Conservation (phyloP, 35 echinoderm and acorn worm species). For the Ophioderma brevispina region DNA sequence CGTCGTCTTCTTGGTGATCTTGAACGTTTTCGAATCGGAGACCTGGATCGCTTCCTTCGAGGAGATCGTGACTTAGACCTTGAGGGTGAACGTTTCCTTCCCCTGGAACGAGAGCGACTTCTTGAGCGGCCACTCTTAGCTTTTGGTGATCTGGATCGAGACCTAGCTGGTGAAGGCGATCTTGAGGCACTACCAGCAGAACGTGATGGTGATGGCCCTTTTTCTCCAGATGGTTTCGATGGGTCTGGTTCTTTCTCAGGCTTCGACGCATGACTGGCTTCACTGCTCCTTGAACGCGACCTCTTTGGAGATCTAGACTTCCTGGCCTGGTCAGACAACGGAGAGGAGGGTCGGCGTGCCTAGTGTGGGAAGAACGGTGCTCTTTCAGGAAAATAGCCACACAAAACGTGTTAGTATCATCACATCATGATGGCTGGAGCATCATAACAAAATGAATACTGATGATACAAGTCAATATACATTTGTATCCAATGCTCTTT, state of each 20-base stretch:
- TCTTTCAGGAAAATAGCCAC: slow-evolving; percentile 67
- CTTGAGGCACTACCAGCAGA: background rate
- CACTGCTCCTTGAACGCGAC: background rate
- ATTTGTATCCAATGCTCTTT: no score
- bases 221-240: background rate
- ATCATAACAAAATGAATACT: no score
- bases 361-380: slow-evolving; percentile 69
- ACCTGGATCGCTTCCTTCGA: slow-evolving; percentile 6
- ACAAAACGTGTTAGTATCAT: slow-evolving; percentile 76
- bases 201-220: background rate
- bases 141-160: background rate
- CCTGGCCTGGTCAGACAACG: background rate
- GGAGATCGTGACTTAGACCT: slow-evolving; percentile 25
- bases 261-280: background rate
- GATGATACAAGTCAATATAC: no score
- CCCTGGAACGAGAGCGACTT: background rate
- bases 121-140: background rate
- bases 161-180: slow-evolving; percentile 4
- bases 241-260: background rate
- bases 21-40: slow-evolving; percentile 17
- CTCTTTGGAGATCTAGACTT: slow-evolving; percentile 16
- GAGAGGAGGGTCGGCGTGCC: slow-evolving; percentile 18
- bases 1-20: background rate
- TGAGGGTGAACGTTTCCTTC: background rate
- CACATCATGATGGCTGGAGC: background rate